These are phyloP conservation scores for Philonicus albiceps DNA, from an alignment of 2,888 invertebrate genomes.

Conservation along the genomic window DNA sequence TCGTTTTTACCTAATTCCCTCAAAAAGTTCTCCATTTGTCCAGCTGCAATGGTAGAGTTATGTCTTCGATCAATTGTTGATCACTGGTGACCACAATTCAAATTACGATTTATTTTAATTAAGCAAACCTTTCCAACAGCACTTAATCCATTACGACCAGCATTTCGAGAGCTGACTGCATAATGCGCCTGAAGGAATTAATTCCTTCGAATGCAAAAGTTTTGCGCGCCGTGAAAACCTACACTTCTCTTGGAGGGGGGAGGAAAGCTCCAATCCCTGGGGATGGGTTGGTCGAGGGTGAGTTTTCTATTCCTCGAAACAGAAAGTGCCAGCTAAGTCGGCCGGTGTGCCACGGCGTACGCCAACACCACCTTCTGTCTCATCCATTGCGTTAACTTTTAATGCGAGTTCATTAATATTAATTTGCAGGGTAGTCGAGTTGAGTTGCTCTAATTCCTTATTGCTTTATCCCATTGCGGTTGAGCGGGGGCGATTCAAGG, in stretches of 20 bases:
- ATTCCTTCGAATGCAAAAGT: background rate
- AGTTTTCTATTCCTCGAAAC: background rate
- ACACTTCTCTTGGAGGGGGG: background rate
- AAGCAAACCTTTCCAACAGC: slow-evolving; percentile 2
- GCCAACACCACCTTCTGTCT: background rate
- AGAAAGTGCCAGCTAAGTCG: background rate
- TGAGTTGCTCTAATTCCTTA: slow-evolving; percentile 15
- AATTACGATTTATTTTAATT: slow-evolving; percentile 29
- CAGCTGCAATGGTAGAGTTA: background rate
- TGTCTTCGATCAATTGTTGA: slow-evolving; percentile 7
- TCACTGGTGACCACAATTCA: background rate
- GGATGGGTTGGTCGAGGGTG: background rate
- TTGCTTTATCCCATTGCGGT: background rate
- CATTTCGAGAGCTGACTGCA: slow-evolving; percentile 16
- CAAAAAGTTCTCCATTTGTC: background rate
- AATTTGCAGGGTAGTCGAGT: background rate
- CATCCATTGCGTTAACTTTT: slow-evolving; percentile 31
- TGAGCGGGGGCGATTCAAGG: background rate
- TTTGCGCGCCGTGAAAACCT: background rate
- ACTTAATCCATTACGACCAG: slow-evolving; percentile 18
- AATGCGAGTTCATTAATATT: slow-evolving; percentile 22
- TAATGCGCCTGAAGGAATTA: background rate
- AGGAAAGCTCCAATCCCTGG: background rate
- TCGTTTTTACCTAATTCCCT: background rate
- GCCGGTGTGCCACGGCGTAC: background rate